These are phyloP conservation scores for Propithecus perrieri DNA, from an alignment of 2,797 vertebrate species.

Conservation along the genomic window DNA sequence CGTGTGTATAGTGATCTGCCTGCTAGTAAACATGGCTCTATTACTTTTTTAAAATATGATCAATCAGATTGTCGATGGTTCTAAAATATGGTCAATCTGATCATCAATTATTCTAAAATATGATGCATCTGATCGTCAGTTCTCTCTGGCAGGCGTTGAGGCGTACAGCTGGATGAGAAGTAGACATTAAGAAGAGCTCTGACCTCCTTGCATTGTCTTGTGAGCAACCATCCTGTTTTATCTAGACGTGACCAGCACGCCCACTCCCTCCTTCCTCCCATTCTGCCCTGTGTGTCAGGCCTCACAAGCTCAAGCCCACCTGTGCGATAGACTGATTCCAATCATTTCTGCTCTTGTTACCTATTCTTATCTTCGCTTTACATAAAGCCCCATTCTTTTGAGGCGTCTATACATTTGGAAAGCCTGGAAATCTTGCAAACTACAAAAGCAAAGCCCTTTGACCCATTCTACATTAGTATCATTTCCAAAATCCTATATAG, in stretches of 20 bases:
- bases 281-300: background rate
- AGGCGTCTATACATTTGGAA: slow-evolving; percentile 49
- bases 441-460: background rate
- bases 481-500: background rate
- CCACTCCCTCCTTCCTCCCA: background rate
- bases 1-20: background rate
- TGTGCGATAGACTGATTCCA: background rate
- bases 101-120: background rate
- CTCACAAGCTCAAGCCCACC: background rate
- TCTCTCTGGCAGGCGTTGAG: background rate
- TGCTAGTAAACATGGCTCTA: rapidly evolving
- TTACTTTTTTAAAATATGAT: too few species aligned
- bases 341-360: background rate
- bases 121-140: rapidly evolving
- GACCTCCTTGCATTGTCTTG: background rate
- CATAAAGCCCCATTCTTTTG: slow-evolving; percentile 53
- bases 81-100: background rate
- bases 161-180: background rate
- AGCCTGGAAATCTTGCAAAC: background rate
- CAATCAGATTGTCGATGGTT: rapidly evolving
- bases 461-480: background rate
- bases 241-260: rapidly evolving
- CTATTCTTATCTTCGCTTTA: slow-evolving; percentile 69
- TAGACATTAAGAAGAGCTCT: too few species aligned
- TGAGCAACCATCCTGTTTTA: background rate